Conservation (phyloP, 2,797 vertebrate species). For the Hoplostethus mediterraneus region DNA sequence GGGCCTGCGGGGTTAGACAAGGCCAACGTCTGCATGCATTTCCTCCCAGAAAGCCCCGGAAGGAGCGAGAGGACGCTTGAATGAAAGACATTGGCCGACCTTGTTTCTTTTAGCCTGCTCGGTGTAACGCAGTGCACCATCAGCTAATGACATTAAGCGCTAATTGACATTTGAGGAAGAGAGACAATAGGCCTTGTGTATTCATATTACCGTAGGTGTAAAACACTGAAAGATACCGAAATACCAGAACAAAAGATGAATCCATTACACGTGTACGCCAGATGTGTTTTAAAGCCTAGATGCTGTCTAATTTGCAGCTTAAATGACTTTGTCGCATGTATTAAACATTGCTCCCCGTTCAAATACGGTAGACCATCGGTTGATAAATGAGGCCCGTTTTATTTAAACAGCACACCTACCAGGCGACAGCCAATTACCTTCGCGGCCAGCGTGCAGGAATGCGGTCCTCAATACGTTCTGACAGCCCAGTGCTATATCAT, state of each 20-base stretch:
- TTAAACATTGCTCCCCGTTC: slow-evolving; percentile 39
- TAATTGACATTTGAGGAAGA: slow-evolving; percentile 10
- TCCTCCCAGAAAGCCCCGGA: slow-evolving; percentile 41
- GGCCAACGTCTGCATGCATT: slow-evolving; percentile 34
- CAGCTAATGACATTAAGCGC: neutral
- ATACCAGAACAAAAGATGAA: slow-evolving; percentile 22
- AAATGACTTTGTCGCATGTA: slow-evolving; percentile 53
- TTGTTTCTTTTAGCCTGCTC: slow-evolving; percentile 1
- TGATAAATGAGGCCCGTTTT: slow-evolving; percentile 78
- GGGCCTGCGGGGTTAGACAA: slow-evolving; percentile 58
- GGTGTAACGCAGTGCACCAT: neutral
- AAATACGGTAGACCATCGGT: slow-evolving; percentile 49
- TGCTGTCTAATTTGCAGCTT: slow-evolving; percentile 38
- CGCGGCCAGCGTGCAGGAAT: slow-evolving; percentile 51
- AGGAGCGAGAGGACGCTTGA: slow-evolving; percentile 6
- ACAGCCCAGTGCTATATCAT: slow-evolving; percentile 75
- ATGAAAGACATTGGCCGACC: slow-evolving; percentile 13
- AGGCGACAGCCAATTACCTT: slow-evolving; percentile 77
- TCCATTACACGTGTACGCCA: slow-evolving; percentile 14
- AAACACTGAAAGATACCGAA: slow-evolving; percentile 21
- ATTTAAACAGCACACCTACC: slow-evolving; percentile 75
- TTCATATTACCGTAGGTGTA: neutral
- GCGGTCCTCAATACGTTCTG: slow-evolving; percentile 66
- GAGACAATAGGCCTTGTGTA: neutral
- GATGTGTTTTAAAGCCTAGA: slow-evolving; percentile 33